Percentiles rank a stretch among this genome's conserved stretches.
Conservation (phyloP, 2,888 invertebrate genomes). For the Ennomos quercinarius region DNA sequence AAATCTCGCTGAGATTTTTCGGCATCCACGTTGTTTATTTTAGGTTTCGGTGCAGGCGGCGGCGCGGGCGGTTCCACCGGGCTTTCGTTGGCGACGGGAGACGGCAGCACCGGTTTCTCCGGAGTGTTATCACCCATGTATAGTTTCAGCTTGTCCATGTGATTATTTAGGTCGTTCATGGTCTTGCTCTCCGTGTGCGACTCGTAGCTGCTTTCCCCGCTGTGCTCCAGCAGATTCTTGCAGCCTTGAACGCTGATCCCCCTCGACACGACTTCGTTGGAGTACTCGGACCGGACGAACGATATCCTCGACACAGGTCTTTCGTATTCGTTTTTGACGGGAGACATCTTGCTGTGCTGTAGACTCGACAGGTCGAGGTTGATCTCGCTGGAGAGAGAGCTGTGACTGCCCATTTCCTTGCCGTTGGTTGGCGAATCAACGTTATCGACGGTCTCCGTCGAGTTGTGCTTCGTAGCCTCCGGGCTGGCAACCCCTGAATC, state of each 20-base stretch:
- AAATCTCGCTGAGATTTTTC: slow-evolving; percentile 66
- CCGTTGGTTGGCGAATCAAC: slow-evolving; percentile 77
- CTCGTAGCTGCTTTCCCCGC: slow-evolving; percentile 71
- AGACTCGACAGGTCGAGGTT: slow-evolving; percentile 85
- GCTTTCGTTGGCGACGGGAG: slow-evolving; percentile 55
- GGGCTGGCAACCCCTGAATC: slow-evolving; percentile 86
- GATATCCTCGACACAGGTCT: slow-evolving; percentile 69
- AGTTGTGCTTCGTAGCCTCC: slow-evolving; percentile 84
- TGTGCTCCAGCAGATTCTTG: slow-evolving; percentile 68
- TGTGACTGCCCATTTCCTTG: slow-evolving; percentile 76
- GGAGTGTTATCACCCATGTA: slow-evolving; percentile 60
- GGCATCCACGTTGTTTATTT: slow-evolving; percentile 61
- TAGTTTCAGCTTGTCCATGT: slow-evolving; percentile 70
- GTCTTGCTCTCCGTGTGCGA: slow-evolving; percentile 60
- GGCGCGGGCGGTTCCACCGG: slow-evolving; percentile 48
- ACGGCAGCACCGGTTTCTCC: slow-evolving; percentile 56
- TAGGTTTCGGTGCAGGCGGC: slow-evolving; percentile 59
- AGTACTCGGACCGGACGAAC: slow-evolving; percentile 67
- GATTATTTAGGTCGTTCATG: slow-evolving; percentile 61
- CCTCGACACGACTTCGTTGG: slow-evolving; percentile 72
- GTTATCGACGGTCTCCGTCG: slow-evolving; percentile 80
- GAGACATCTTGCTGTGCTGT: slow-evolving; percentile 66
- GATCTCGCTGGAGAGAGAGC: slow-evolving; percentile 84
- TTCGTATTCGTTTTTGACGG: slow-evolving; percentile 68
- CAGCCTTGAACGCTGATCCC: slow-evolving; percentile 76